Conservation (phyloP, 2,797 vertebrate species). For the Cephalopachus bancanus region DNA sequence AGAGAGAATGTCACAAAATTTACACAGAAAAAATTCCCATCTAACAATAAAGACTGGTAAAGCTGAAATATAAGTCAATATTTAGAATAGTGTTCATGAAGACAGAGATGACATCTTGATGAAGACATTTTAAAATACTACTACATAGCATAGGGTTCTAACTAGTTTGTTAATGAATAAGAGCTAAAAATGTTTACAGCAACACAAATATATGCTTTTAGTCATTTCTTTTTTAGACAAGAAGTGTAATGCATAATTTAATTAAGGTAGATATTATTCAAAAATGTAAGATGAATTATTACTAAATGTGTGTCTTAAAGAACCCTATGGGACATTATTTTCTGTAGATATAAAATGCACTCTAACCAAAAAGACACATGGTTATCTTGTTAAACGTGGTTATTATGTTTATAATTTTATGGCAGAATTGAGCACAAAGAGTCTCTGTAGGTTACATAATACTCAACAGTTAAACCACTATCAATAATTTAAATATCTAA, state of each 20-base stretch:
- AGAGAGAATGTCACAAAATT: not conserved
- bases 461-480: not conserved
- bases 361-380: not conserved
- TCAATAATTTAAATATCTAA: not conserved
- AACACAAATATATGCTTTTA: not conserved
- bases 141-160: not conserved
- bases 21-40: not conserved
- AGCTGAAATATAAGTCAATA: not conserved
- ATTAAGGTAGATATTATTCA: not conserved
- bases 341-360: not conserved
- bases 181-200: not conserved
- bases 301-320: not conserved
- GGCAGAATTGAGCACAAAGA: not conserved
- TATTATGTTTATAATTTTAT: not conserved
- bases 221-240: not conserved
- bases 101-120: not conserved
- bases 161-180: not conserved
- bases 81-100: not conserved
- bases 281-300: not conserved
- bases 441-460: not conserved
- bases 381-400: not conserved
- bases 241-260: not conserved
- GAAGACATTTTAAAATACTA: not conserved
- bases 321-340: not conserved
- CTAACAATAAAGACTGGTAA: not conserved